Base-by-base conservation (phyloP, 2,888 invertebrate species). In the Drosophila stalkeri region DNA sequence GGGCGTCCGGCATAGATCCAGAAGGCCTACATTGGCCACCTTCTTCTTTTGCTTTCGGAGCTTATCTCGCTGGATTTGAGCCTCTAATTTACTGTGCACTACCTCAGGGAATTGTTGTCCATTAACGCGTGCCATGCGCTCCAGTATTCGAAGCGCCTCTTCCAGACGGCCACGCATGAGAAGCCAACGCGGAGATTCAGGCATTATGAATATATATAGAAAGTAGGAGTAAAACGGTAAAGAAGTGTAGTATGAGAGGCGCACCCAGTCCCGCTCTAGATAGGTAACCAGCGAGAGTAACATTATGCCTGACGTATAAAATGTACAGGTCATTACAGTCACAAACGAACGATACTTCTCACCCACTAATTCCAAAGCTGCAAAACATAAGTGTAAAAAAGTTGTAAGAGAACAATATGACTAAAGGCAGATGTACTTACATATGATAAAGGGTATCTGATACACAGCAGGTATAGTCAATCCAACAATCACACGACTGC, bases 391-490 rank as follows among this genome's bases (percentile, higher is more conserved):
- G 27, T 27, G 16, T 47, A 27, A 27, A 9, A 47, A 9, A 27
- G n/a, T 49, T n/a, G n/a, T 8, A 27, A 27, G 6, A 27, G 5
- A 3, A 27, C 5, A 27, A 27, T 27, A 6, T 27, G 27, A 27
- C 27, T 27, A 27, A 27, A 27, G 27, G 7, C 2, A 27, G 11
- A 35, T 16, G 27, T 90, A 94, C 96, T 95, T 94, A 98, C 98
- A 97, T 90, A 98, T 98, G 70, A 98, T 98, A 92, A 98, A 98
- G 0, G 98, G 98, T 92, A 98, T 98, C 93, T 98, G 98, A 93
- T 98, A 98, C 46, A 98, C 96, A 1, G 98, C 98, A 5, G 98
- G 98, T 87, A 98, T 97, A 0, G 98, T 97, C 8, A 98, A 93
- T 4, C 98, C 98, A n/a, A 98, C 98, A 55, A 97, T 94, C 20